Percentiles rank a stretch among this genome's conserved stretches.
These are phyloP conservation scores for Lamellibrachia columna DNA, from an alignment of 2,888 invertebrate species.

Conservation along the genomic window DNA sequence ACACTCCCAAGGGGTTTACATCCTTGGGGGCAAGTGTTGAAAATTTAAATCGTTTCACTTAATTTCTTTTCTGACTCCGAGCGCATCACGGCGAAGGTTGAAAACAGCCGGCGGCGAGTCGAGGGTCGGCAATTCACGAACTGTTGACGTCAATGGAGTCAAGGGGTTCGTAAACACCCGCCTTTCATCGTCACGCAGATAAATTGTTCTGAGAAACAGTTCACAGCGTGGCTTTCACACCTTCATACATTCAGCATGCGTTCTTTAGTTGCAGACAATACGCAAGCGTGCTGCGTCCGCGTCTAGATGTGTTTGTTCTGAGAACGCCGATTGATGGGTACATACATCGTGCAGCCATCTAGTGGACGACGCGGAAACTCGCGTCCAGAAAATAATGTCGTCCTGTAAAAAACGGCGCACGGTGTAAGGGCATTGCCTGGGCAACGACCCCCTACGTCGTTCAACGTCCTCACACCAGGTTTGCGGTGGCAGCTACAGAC, in stretches of 20 bases:
- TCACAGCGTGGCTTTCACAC: background rate
- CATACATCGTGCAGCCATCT: no score
- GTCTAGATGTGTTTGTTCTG: background rate
- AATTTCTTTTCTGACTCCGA: constrained; percentile 2
- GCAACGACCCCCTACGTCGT: background rate
- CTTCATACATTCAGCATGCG: background rate
- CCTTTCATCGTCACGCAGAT: background rate
- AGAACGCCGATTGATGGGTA: background rate
- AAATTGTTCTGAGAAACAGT: background rate
- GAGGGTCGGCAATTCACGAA: background rate
- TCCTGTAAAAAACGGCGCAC: background rate
- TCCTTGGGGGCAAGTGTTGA: constrained; percentile 16
- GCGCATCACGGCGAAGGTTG: background rate
- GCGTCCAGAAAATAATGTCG: background rate
- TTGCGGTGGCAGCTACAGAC: background rate
- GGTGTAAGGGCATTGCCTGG: background rate
- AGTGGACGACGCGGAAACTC: background rate
- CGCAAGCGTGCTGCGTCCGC: background rate
- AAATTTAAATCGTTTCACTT: constrained; percentile 16
- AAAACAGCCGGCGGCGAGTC: background rate
- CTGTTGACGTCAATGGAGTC: background rate
- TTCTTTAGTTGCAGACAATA: background rate
- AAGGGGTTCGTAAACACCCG: background rate
- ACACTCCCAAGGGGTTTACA: background rate
- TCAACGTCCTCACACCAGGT: background rate